A percentile compares a stretch with the other conserved stretches of the same genome.
Conservation (phyloP, 2,888 invertebrate species). For the Diabrotica balteata region DNA sequence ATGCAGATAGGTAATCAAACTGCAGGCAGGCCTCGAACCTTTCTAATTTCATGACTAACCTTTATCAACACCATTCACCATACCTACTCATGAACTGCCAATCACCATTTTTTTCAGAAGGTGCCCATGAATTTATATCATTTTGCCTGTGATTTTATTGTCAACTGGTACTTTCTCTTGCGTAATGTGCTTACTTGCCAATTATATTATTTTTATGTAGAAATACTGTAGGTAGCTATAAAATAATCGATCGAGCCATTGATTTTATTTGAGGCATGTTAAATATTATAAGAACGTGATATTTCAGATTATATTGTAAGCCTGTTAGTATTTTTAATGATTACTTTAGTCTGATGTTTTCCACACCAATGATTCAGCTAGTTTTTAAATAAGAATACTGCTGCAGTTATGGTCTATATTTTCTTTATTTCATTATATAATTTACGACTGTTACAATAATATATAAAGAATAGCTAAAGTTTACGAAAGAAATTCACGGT, state of each 20-base stretch:
- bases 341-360: too few species aligned
- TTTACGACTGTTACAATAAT: too few species aligned
- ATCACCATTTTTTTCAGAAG: slow-evolving; percentile 16
- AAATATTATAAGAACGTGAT: too few species aligned
- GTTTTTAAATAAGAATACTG: too few species aligned
- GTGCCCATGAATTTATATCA: slow-evolving; percentile 23
- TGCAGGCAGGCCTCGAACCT: slow-evolving; percentile 21
- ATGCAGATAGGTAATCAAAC: slow-evolving; percentile 13
- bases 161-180: slow-evolving; percentile 17
- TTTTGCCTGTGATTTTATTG: slow-evolving; percentile 26
- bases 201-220: slow-evolving; percentile 9
- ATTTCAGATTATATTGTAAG: too few species aligned
- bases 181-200: background rate
- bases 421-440: too few species aligned
- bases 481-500: too few species aligned
- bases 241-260: background rate
- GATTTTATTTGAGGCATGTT: too few species aligned
- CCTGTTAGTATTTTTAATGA: too few species aligned
- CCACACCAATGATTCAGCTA: too few species aligned
- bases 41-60: slow-evolving; percentile 32
- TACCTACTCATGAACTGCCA: slow-evolving; percentile 26
- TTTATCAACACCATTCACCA: slow-evolving; percentile 27
- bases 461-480: too few species aligned
- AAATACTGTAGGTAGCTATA: slow-evolving; percentile 1
- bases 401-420: too few species aligned